phyloP scores from a whole-genome alignment of 2,797 vertebrate species.

The Manis javanica region DNA sequence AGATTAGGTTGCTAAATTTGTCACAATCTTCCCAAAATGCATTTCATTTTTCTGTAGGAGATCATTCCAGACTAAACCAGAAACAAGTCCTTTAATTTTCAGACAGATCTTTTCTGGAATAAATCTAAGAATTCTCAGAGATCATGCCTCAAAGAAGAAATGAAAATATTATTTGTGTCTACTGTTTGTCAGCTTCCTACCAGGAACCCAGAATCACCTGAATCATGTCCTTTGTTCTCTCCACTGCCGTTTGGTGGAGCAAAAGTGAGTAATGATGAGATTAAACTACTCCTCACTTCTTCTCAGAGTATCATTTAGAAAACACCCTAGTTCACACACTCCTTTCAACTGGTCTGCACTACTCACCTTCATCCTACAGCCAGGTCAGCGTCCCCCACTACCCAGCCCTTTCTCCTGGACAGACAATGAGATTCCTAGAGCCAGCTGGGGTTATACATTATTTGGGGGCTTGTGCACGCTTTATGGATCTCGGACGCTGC shows the following conservation, averaged over 20 bases:
- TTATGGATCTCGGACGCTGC: background rate
- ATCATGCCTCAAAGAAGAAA: background rate
- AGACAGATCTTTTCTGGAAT: constrained; percentile 68
- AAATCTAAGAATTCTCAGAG: constrained; percentile 37
- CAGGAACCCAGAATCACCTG: background rate
- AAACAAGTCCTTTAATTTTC: background rate
- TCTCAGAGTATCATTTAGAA: background rate
- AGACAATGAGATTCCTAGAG: background rate
- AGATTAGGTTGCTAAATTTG: background rate
- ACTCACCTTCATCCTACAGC: background rate
- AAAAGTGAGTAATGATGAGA: background rate
- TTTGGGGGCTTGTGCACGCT: background rate
- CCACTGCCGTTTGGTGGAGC: background rate
- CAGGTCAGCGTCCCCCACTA: background rate
- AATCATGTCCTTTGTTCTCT: background rate
- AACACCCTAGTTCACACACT: background rate
- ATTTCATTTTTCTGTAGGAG: background rate
- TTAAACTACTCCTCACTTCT: background rate
- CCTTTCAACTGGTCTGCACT: background rate
- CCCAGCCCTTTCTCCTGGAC: background rate
- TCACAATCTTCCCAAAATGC: background rate
- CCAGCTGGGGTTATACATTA: background rate
- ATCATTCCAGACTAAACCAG: background rate
- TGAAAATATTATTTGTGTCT: background rate
- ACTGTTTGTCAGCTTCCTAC: background rate